Percentiles rank a stretch among this genome's conserved stretches.
phyloP scores from a whole-genome alignment of 2,888 invertebrate species.

The Glyphotaelius pellucidus region DNA sequence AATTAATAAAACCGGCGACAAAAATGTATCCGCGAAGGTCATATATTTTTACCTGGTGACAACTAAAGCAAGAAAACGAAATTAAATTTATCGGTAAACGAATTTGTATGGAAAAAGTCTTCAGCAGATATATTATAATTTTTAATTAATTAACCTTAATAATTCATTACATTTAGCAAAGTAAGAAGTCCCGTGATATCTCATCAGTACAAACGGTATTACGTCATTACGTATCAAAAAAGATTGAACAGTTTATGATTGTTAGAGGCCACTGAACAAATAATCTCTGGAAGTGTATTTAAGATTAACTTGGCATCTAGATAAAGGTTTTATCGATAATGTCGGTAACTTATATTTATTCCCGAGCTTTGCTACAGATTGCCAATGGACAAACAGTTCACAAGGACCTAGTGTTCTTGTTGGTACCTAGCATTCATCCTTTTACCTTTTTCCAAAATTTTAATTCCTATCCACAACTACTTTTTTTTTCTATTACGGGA shows the following conservation, averaged over 20 bases:
- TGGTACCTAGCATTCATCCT: too few relatives aligned
- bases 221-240: not conserved
- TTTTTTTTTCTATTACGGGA: too few relatives aligned
- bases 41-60: not conserved
- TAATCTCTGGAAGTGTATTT: not conserved
- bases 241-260: not conserved
- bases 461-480: too few relatives aligned
- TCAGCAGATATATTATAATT: too few relatives aligned
- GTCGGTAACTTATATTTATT: too few relatives aligned
- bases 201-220: not conserved
- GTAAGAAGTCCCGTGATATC: not conserved
- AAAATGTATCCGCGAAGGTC: not conserved
- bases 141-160: not conserved
- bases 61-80: not conserved
- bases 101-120: not conserved
- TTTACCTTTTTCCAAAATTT: too few relatives aligned
- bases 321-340: too few relatives aligned
- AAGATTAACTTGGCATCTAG: not conserved
- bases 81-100: not conserved
- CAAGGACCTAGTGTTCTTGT: too few relatives aligned
- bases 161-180: not conserved
- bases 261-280: not conserved
- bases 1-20: not conserved
- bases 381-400: too few relatives aligned
- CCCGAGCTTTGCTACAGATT: too few relatives aligned